Conservation (phyloP, 2,113 vertebrate species). For the Aplodontia rufa region DNA sequence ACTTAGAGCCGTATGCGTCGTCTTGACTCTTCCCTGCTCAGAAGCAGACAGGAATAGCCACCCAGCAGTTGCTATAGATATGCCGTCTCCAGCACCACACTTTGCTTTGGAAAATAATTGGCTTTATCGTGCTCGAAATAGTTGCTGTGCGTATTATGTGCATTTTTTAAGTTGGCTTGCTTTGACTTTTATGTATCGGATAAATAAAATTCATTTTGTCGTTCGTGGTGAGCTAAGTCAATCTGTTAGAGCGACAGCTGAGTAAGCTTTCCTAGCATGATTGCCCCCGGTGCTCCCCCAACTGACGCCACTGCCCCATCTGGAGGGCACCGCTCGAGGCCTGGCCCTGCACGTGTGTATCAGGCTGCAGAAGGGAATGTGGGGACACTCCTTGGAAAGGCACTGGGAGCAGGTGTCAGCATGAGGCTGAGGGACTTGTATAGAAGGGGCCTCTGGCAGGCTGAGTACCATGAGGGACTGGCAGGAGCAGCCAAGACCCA, state of each 20-base stretch:
- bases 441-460: neutral
- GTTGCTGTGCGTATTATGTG: neutral
- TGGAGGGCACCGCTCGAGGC: fast-evolving
- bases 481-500: neutral
- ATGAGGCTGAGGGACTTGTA: fast-evolving
- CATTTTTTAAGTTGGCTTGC: constrained; percentile 7
- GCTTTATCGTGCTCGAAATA: constrained; percentile 58
- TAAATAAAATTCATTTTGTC: constrained; percentile 53
- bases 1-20: neutral
- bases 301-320: neutral
- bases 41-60: neutral
- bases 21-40: neutral
- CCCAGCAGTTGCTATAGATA: neutral
- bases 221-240: constrained; percentile 17
- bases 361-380: too few species aligned
- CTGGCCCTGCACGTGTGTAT: fast-evolving
- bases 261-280: neutral
- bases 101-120: constrained; percentile 52
- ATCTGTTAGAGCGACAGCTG: constrained; percentile 36
- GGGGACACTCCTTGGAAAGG: too few species aligned
- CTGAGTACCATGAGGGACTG: fast-evolving
- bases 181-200: neutral
- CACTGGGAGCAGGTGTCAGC: fast-evolving
- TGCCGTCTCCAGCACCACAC: neutral
- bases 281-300: neutral